phyloP scores from a whole-genome alignment of 2,888 invertebrate species.

The Scelioninae gen. 1 region DNA sequence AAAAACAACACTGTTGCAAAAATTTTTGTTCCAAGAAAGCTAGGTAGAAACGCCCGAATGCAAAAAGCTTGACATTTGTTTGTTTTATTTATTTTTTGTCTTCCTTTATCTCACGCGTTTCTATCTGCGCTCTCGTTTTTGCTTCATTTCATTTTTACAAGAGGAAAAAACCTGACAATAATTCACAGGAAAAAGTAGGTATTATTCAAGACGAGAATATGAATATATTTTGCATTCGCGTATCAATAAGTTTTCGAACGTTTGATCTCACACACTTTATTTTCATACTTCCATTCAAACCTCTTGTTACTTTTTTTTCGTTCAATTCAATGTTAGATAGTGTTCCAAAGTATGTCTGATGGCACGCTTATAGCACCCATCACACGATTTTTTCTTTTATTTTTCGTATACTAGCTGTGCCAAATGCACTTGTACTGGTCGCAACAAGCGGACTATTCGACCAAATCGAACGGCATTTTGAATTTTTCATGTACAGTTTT shows the following conservation, averaged over 20 bases:
- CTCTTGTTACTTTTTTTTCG: conserved; percentile 72
- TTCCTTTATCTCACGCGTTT: conserved; percentile 28
- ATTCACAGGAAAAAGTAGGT: conserved; percentile 68
- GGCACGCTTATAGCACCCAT: conserved; percentile 78
- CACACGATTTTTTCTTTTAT: conserved; percentile 79
- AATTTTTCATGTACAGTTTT: conserved; percentile 43
- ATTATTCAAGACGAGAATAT: conserved; percentile 71
- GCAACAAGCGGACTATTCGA: conserved; percentile 78
- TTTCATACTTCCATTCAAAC: conserved; percentile 54
- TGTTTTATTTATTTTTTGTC: too few species aligned
- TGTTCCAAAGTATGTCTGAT: conserved; percentile 78
- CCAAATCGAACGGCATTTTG: conserved; percentile 73
- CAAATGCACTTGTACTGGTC: conserved; percentile 84
- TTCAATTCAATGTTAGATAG: conserved; percentile 83
- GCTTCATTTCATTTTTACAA: conserved; percentile 56
- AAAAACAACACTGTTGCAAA: conserved; percentile 18
- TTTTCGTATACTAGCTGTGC: conserved; percentile 85
- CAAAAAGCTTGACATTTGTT: conserved; percentile 43
- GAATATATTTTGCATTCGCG: conserved; percentile 77
- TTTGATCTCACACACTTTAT: conserved; percentile 46
- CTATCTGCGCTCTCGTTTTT: conserved; percentile 28
- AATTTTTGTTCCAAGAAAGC: not conserved
- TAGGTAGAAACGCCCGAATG: conserved; percentile 44
- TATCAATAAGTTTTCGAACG: conserved; percentile 80
- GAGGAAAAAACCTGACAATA: conserved; percentile 68